Evolutionary conservation across 2,888 invertebrate genomes (phyloP).

Genomic region (Eupithecia tripunctaria): DNA sequence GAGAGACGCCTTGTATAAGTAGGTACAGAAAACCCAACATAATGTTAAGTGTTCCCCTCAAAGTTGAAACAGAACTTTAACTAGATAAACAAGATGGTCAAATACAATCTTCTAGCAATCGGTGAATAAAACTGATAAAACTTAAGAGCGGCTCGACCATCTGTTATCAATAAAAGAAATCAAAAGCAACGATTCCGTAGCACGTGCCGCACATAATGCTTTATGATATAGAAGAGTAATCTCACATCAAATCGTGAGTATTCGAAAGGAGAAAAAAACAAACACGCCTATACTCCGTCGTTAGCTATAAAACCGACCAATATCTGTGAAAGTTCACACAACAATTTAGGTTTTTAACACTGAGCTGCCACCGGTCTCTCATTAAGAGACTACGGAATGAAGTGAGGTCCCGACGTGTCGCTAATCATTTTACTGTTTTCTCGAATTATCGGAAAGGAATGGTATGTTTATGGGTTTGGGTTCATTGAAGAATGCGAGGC

Average conservation of each 20-base stretch:
- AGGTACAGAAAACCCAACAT: neutral
- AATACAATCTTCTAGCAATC: neutral
- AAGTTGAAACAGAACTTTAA: neutral
- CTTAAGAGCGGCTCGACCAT: slow-evolving; percentile 16
- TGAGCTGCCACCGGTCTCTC: slow-evolving; percentile 70
- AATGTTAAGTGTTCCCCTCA: neutral
- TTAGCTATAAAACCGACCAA: slow-evolving; percentile 72
- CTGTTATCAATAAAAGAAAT: slow-evolving; percentile 44
- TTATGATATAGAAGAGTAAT: slow-evolving; percentile 56
- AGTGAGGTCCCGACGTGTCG: slow-evolving; percentile 60
- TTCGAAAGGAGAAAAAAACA: slow-evolving; percentile 59
- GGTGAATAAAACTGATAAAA: slow-evolving; percentile 19
- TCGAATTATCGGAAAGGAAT: slow-evolving; percentile 61
- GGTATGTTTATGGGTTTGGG: slow-evolving; percentile 44
- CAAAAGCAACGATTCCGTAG: slow-evolving; percentile 49
- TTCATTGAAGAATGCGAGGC: slow-evolving; percentile 44
- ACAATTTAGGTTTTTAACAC: slow-evolving; percentile 83
- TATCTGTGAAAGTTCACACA: slow-evolving; percentile 84
- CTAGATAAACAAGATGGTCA: neutral
- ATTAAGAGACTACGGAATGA: slow-evolving; percentile 62
- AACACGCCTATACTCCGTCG: slow-evolving; percentile 53
- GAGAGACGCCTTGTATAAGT: neutral
- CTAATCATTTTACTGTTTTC: slow-evolving; percentile 77
- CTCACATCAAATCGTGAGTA: slow-evolving; percentile 56
- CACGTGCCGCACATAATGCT: slow-evolving; percentile 73